Evolutionary conservation across 2,113 vertebrate genomes (phyloP), one percentile per base, ranked within the genome.

Genomic region (Eira barbara): DNA sequence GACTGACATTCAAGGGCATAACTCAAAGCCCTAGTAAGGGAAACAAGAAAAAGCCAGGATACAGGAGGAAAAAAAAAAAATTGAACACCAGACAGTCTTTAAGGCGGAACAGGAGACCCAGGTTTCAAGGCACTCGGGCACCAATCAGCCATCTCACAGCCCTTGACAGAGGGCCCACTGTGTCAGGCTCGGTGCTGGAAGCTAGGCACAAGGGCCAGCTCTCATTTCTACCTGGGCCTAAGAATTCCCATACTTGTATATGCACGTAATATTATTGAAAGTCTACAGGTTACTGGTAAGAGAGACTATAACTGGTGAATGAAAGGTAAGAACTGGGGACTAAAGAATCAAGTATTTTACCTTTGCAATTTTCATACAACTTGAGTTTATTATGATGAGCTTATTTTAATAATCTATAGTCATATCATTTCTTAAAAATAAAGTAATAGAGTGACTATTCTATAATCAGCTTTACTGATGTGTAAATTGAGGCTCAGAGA

Each of bases 11-110:
- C 69, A 85, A 31, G 42, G 7, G 8, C 57, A 71, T 11, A 95
- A 7, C 36, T 34, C 63, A 88, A 71, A 94, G 12, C 14, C 76
- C n/a, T 21, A 27, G 36, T 12, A 4, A 71, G 9, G 7, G 42
- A 39, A 23, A 31, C 15, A 61, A 83, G 39, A 63, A n/a, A 67
- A 90, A 9, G 8, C 34, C 9, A 93, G 59, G 47, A 92, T 59
- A 31, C 36, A 69, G 52, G 23, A 92, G 31, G 31, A 83, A 93
- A 74, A 91, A 15, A 61, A 80, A 94, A 80, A 47, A 96, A 92
- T 1, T 17, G 27, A 86, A 7, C 18, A 23, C 45, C 52, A 74
- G 21, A 21, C 45, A 13, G 4, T 47, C 25, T 65, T 18, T 57
- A 29, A 65, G 34, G 31, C 69, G 87, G 23, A 76, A 20, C 9